A percentile compares a stretch with the other conserved stretches of the same genome.
These are phyloP conservation scores for Steinernema hermaphroditum DNA, from an alignment of 2,888 invertebrate genomes.

Conservation along the genomic window DNA sequence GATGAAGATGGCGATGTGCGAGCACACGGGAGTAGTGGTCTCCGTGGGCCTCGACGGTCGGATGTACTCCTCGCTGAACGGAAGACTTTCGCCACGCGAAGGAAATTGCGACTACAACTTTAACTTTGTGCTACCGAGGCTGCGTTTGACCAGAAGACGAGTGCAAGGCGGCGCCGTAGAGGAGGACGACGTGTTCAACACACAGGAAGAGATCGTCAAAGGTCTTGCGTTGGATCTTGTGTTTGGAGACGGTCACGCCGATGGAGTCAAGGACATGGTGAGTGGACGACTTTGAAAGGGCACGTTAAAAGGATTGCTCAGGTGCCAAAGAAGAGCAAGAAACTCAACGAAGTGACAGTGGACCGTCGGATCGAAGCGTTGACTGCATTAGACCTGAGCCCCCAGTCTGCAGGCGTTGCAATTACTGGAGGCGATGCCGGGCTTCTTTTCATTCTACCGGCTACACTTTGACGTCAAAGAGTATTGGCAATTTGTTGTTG, in stretches of 20 bases:
- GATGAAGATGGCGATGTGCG: conserved; percentile 37
- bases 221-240: neutral
- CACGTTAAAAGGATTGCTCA: conserved; percentile 20
- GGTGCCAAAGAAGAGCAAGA: conserved; percentile 24
- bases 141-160: conserved; percentile 1
- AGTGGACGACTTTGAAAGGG: conserved; percentile 24
- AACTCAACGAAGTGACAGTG: conserved; percentile 37
- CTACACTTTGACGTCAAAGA: conserved; percentile 39
- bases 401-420: conserved; percentile 37
- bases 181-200: neutral
- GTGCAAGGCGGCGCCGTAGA: neutral
- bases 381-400: conserved; percentile 44
- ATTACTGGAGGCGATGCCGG: conserved; percentile 47
- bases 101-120: conserved; percentile 29
- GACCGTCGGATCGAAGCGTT: conserved; percentile 47
- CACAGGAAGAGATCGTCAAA: neutral
- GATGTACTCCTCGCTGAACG: conserved; percentile 39
- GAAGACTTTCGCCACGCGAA: conserved; percentile 38
- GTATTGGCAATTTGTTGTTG: neutral
- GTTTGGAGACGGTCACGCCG: neutral
- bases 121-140: conserved; percentile 33
- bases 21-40: conserved; percentile 37
- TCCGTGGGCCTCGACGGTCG: conserved; percentile 45
- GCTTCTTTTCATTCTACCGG: conserved; percentile 48
- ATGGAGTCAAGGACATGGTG: conserved; percentile 1